Percentiles rank a stretch among this genome's conserved stretches.
Conservation (phyloP, 2,113 vertebrate genomes). For the Ahaetulla prasina region DNA sequence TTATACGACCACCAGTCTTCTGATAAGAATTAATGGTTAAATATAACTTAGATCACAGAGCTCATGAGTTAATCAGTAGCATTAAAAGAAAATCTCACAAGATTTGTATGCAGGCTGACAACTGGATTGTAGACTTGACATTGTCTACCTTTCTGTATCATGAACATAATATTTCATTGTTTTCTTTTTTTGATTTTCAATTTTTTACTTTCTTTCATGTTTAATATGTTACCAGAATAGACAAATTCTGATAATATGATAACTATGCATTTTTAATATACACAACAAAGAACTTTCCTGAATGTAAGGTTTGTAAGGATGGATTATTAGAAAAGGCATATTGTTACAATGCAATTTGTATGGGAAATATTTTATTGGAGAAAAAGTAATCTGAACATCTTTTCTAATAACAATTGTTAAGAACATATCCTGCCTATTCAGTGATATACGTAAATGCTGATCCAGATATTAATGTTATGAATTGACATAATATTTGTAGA, state of each 20-base stretch:
- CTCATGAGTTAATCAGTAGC: not conserved
- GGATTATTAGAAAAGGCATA: not conserved
- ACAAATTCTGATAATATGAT: not conserved
- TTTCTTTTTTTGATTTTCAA: not conserved
- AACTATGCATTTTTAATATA: not conserved
- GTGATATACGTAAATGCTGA: not conserved
- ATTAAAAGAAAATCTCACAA: not conserved
- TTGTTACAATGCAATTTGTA: not conserved
- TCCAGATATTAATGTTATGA: not conserved
- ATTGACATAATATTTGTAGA: not conserved
- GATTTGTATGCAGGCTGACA: not conserved
- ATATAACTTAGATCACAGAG: not conserved
- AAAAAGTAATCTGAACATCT: not conserved
- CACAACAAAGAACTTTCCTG: not conserved
- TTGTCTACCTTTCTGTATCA: not conserved
- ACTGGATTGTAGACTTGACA: not conserved
- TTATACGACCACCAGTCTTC: not conserved
- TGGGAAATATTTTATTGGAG: not conserved
- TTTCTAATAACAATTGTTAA: not conserved
- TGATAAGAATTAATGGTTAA: not conserved
- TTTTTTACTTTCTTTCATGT: not conserved
- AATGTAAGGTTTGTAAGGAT: not conserved
- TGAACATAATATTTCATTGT: not conserved
- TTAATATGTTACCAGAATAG: not conserved
- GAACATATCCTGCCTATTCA: not conserved